phyloP scores from a whole-genome alignment of 2,797 vertebrate genomes.

The Sebastes cheni region DNA sequence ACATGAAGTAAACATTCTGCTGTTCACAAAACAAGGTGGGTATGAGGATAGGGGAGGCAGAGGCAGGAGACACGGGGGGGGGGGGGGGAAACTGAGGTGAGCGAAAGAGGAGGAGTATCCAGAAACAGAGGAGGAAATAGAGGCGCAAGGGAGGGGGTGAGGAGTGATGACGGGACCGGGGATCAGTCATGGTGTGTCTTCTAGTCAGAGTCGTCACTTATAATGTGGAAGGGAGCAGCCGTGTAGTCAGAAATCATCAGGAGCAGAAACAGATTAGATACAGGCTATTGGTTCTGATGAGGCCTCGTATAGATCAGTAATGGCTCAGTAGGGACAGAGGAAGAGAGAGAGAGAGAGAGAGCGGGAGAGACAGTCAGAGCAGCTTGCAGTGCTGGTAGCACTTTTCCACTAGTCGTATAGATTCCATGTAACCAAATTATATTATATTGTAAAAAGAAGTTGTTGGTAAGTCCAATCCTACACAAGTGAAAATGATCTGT shows the following conservation, averaged over 20 bases:
- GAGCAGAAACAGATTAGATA: conserved; percentile 68
- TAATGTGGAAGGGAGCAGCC: conserved; percentile 40
- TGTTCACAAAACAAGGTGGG: conserved; percentile 35
- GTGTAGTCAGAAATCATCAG: conserved; percentile 55
- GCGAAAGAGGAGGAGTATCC: not conserved
- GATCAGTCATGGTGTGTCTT: conserved; percentile 52
- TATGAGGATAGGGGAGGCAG: conserved; percentile 5
- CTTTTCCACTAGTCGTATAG: not conserved
- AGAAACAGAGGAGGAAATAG: conserved; percentile 5
- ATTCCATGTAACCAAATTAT: not conserved
- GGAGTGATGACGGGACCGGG: conserved; percentile 15
- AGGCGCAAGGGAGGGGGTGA: not conserved
- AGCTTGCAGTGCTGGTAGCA: not conserved
- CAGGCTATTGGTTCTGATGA: conserved; percentile 69
- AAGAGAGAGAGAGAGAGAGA: conserved; percentile 7
- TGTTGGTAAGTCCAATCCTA: not conserved
- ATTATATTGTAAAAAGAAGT: not conserved
- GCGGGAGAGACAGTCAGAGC: not conserved
- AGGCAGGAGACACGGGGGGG: not conserved
- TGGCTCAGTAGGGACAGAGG: conserved; percentile 52
- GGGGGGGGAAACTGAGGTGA: not conserved
- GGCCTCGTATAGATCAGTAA: conserved; percentile 64
- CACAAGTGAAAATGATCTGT: not conserved
- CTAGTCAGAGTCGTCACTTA: conserved; percentile 45
- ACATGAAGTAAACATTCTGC: conserved; percentile 65